A percentile compares a stretch with the other conserved stretches of the same genome.
phyloP scores from a whole-genome alignment of 2,797 vertebrate genomes.

The Caiman crocodilus region DNA sequence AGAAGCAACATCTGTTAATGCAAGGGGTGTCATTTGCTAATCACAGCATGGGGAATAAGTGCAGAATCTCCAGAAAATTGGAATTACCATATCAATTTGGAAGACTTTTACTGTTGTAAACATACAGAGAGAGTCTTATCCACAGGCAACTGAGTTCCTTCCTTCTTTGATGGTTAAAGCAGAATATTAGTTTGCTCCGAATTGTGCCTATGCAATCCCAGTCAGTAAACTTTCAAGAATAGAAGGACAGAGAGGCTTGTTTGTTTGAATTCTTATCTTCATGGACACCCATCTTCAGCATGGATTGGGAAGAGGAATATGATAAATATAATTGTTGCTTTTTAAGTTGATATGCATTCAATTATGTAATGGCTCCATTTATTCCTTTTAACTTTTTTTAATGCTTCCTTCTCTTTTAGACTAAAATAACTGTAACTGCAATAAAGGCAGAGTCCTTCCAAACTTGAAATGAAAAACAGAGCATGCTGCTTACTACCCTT shows the following conservation, averaged over 20 bases:
- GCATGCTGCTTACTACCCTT: neutral
- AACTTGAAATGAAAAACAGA: neutral
- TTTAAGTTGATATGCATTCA: neutral
- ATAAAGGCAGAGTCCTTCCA: neutral
- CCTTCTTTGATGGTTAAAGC: neutral
- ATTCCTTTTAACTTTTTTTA: neutral
- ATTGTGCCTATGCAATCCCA: neutral
- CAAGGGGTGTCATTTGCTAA: neutral
- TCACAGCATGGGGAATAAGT: no score
- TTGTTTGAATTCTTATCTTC: neutral
- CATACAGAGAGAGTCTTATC: neutral
- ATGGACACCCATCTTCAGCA: neutral
- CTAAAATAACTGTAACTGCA: constrained; percentile 12
- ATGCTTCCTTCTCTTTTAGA: neutral
- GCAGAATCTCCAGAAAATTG: neutral
- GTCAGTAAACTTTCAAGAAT: neutral
- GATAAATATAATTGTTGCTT: neutral
- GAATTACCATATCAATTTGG: neutral
- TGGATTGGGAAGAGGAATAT: neutral
- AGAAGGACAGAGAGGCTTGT: neutral
- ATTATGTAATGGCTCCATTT: neutral
- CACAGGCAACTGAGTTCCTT: neutral
- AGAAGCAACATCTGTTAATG: neutral
- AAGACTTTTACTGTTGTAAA: neutral
- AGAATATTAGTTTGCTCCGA: neutral